Evolutionary conservation across 2,113 vertebrate genomes (phyloP).

Genomic region (Eolophus roseicapilla): DNA sequence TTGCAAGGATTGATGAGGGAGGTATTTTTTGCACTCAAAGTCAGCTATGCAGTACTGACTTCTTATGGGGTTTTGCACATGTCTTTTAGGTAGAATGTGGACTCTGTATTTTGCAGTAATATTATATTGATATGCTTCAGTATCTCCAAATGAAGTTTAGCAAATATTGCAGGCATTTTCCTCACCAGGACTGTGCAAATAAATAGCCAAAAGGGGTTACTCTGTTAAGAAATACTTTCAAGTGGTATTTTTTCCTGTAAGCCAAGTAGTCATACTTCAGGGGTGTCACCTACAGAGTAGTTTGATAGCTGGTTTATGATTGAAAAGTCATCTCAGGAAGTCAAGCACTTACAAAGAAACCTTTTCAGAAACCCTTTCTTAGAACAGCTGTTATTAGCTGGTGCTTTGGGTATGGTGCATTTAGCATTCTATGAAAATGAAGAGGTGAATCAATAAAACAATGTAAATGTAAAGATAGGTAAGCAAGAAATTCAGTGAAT

Average conservation of each 20-base stretch:
- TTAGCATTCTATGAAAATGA: not conserved
- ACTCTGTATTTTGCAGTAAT: not conserved
- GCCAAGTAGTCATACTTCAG: not conserved
- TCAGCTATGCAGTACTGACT: conserved; percentile 15
- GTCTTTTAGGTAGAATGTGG: not conserved
- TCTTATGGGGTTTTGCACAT: not conserved
- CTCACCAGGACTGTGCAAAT: not conserved
- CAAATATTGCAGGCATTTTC: not conserved
- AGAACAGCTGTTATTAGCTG: not conserved
- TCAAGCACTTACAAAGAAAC: not conserved
- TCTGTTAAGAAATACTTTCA: not conserved
- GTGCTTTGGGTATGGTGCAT: not conserved
- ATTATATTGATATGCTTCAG: not conserved
- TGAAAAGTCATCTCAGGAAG: not conserved
- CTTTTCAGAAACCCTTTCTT: not conserved
- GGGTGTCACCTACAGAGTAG: not conserved
- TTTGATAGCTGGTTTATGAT: not conserved
- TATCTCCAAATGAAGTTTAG: not conserved
- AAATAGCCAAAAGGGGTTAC: not conserved
- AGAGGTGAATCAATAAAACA: not conserved
- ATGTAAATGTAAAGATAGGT: not conserved
- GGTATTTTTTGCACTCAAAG: conserved; percentile 45
- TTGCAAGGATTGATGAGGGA: conserved; percentile 30
- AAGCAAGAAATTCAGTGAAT: not conserved
- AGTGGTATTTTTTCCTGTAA: not conserved